Evolutionary conservation across 2,113 vertebrate genomes (phyloP).

Genomic region (Periophthalmus modestus): DNA sequence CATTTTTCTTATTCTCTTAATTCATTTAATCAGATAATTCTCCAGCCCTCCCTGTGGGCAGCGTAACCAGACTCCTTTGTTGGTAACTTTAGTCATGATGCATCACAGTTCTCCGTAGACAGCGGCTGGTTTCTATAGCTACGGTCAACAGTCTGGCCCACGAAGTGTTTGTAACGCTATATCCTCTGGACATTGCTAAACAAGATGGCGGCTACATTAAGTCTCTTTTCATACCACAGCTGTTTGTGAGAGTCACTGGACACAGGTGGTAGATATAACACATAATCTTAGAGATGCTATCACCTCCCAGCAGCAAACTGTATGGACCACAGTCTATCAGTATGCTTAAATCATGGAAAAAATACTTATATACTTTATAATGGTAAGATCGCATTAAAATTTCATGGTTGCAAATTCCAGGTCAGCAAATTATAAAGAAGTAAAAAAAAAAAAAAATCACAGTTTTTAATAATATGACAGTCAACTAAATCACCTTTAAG

Average conservation of each 20-base stretch:
- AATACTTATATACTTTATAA: too few relatives aligned
- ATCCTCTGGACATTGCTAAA: slow-evolving; percentile 40
- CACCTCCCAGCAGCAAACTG: not conserved
- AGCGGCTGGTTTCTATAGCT: slow-evolving; percentile 61
- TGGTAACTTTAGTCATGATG: slow-evolving; percentile 66
- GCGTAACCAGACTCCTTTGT: slow-evolving; percentile 61
- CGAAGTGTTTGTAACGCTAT: slow-evolving; percentile 54
- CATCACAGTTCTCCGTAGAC: slow-evolving; percentile 50
- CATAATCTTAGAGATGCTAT: slow-evolving; percentile 19
- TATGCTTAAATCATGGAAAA: not conserved
- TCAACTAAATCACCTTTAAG: too few relatives aligned
- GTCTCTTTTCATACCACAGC: slow-evolving; percentile 16
- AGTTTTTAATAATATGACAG: too few relatives aligned
- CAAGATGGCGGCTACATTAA: slow-evolving; percentile 38
- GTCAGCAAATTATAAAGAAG: too few relatives aligned
- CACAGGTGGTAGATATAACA: slow-evolving; percentile 35
- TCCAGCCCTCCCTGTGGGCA: slow-evolving; percentile 15
- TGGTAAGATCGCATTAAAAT: too few relatives aligned
- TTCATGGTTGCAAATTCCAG: too few relatives aligned
- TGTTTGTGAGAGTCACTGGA: slow-evolving; percentile 30
- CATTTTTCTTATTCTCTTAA: slow-evolving; percentile 18
- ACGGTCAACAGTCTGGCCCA: slow-evolving; percentile 60
- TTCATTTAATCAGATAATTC: slow-evolving; percentile 46
- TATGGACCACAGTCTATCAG: not conserved
- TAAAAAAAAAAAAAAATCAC: too few relatives aligned